Percentiles rank a stretch among this genome's conserved stretches.
These are phyloP conservation scores for Hycleus phaleratus DNA, from an alignment of 1,140 invertebrate species.

Conservation along the genomic window DNA sequence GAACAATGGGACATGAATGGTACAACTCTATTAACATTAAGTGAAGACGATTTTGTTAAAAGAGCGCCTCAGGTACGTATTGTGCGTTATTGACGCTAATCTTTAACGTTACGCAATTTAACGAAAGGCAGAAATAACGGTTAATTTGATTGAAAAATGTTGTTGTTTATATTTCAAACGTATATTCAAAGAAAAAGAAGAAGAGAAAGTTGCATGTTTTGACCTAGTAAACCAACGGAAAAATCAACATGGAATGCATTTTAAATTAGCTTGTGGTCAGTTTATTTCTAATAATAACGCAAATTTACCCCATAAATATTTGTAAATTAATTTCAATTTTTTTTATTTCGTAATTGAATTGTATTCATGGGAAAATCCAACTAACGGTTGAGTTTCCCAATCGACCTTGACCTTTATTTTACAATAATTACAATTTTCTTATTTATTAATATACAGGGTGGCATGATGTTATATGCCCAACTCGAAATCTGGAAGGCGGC, in stretches of 20 bases:
- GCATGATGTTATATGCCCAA: constrained; percentile 77
- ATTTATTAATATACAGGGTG: constrained; percentile 49
- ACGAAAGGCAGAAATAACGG: constrained; percentile 9
- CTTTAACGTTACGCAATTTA: constrained; percentile 1
- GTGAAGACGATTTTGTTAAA: constrained; percentile 77
- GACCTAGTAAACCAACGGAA: constrained; percentile 25
- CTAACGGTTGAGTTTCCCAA: no score
- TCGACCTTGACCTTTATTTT: no score
- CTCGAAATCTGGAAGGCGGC: constrained; percentile 89
- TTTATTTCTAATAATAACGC: no score
- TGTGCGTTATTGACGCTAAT: constrained; percentile 1
- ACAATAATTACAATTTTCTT: no score
- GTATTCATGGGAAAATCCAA: no score
- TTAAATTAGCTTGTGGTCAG: neutral
- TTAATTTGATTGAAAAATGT: neutral
- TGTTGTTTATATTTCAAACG: no score
- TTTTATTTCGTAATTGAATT: no score
- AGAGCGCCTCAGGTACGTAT: constrained; percentile 64
- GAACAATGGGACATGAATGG: constrained; percentile 77
- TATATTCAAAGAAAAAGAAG: no score
- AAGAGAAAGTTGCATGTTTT: constrained; percentile 26
- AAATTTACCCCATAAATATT: no score
- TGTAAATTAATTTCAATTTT: no score
- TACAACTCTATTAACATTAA: constrained; percentile 60
- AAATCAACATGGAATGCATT: constrained; percentile 20